Conservation (phyloP, 2,797 vertebrate genomes). For the Gorsachius magnificus region DNA sequence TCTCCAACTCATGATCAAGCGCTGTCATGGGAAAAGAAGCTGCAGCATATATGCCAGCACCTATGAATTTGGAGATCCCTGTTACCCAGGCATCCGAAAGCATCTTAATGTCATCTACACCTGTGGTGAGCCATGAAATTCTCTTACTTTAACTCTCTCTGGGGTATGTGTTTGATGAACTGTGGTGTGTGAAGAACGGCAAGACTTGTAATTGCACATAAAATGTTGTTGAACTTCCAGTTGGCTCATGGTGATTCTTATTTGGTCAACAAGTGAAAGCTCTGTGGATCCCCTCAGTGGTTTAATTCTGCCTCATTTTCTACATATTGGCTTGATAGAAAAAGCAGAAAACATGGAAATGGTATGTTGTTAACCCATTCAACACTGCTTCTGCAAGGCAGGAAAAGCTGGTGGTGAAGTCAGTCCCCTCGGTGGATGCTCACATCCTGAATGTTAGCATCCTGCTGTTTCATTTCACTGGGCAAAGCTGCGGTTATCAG, state of each 20-base stretch:
- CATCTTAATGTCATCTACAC: conserved; percentile 92
- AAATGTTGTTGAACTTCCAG: neutral
- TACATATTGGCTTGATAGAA: neutral
- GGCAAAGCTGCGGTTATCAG: neutral
- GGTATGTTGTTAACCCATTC: neutral
- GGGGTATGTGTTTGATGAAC: neutral
- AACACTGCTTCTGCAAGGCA: neutral
- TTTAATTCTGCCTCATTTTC: neutral
- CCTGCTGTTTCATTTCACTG: neutral
- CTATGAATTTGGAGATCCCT: conserved; percentile 89
- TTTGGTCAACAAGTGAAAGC: neutral
- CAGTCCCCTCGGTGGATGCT: neutral
- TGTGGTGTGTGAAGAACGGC: neutral
- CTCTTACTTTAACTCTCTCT: neutral
- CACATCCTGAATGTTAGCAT: neutral
- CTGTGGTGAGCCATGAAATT: conserved; percentile 81
- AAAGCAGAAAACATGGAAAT: neutral
- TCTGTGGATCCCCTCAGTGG: neutral
- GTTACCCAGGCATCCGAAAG: conserved; percentile 88
- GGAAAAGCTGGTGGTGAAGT: neutral
- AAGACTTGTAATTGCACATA: neutral
- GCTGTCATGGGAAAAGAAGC: conserved; percentile 86
- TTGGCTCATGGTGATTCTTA: neutral
- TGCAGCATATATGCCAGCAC: conserved; percentile 85
- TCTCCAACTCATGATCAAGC: conserved; percentile 82